A percentile compares a stretch with the other conserved stretches of the same genome.
Evolutionary conservation across 1,140 invertebrate species (phyloP).

Genomic region (Melipona quadrifasciata): DNA sequence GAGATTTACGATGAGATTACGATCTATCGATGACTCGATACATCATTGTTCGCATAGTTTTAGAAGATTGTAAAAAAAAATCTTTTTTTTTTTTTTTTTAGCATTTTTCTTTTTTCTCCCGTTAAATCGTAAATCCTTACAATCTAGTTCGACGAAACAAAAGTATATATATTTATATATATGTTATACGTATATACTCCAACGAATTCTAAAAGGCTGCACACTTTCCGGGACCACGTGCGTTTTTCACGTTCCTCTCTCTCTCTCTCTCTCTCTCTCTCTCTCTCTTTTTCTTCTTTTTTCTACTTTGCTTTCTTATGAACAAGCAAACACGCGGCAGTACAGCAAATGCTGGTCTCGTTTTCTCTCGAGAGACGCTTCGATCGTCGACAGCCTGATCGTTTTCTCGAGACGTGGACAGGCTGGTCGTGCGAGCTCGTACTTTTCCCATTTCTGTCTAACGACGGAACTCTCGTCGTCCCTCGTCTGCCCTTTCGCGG

Average conservation of each 20-base stretch:
- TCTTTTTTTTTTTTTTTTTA: neutral
- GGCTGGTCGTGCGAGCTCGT: neutral
- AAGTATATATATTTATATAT: neutral
- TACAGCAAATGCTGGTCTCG: slow-evolving; percentile 1
- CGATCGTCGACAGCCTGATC: slow-evolving; percentile 24
- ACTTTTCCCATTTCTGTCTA: neutral
- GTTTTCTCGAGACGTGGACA: neutral
- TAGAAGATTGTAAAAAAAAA: too few relatives aligned
- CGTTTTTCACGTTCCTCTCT: neutral
- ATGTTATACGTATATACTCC: neutral
- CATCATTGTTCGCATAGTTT: slow-evolving; percentile 1
- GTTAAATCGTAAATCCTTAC: slow-evolving; percentile 34
- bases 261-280: neutral
- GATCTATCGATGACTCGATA: slow-evolving; percentile 25
- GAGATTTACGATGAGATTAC: neutral
- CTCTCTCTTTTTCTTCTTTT: neutral
- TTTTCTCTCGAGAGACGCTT: slow-evolving; percentile 5
- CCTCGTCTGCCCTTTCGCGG: too few relatives aligned
- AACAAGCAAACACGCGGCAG: slow-evolving; percentile 35
- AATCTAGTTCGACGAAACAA: slow-evolving; percentile 33
- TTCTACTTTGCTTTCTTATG: neutral
- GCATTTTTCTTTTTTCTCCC: neutral
- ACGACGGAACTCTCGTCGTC: neutral
- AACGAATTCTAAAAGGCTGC: slow-evolving; percentile 30
- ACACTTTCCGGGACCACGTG: neutral